Evolutionary conservation across 2,888 invertebrate species (phyloP), one percentile per base, ranked within the genome.

Genomic region (Oxyscelio sp.): DNA sequence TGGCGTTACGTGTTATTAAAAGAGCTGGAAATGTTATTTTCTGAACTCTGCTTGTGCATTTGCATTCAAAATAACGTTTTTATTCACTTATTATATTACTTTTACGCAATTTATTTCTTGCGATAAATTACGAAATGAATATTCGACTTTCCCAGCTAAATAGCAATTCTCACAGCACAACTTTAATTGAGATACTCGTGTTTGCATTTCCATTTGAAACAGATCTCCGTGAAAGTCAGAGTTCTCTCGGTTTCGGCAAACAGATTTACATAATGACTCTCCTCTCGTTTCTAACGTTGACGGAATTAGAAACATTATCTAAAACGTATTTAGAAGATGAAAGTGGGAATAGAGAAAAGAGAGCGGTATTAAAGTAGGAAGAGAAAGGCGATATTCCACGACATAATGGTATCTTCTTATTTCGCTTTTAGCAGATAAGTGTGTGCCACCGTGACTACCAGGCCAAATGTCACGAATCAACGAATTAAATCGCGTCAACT

Each of bases 391-490:
- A 24, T 54, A 54, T 54, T 54, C 27, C 27, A 27, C 27, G 27
- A 54, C 27, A 54, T 54, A 54, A 54, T 54, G 52, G 52, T 54
- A 59, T 40, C 40, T 40, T 59, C 40, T 38, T 59, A 59, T 59
- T 40, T 59, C 58, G 58, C 58, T 59, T 59, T 59, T 59, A 59
- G 58, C 38, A 59, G 56, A 59, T 59, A 59, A 59, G 11, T 59
- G 15, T 59, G 38, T 21, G 58, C 58, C 40, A 40, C 58, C 19
- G 58, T 38, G 38, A 59, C 19, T 59, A 40, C 19, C 21, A 59
- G 58, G 40, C 40, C 38, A 59, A 59, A 59, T 59, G 43, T 1
- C 17, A 59, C 58, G 40, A 59, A 38, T 59, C 34, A 59, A 19
- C 58, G 58, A 59, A 38, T 40, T 40, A 13, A 59, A 40, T 40